Conservation (phyloP, 2,797 vertebrate species). For the Euthynnus affinis region DNA sequence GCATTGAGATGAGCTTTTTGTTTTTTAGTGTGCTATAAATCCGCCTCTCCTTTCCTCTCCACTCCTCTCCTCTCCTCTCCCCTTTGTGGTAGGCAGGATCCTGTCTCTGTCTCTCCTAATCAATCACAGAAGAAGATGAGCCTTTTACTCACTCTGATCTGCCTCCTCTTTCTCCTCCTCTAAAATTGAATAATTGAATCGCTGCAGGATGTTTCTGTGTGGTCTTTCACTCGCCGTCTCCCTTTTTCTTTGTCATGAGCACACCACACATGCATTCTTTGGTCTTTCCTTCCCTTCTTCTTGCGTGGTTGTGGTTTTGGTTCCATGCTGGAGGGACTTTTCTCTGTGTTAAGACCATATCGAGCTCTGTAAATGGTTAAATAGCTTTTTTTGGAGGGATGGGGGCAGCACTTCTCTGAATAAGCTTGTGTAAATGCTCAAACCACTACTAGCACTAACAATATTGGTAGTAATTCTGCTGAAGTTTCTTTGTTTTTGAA, state of each 20-base stretch:
- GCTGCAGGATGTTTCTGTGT: constrained; percentile 77
- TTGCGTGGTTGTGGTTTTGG: constrained; percentile 59
- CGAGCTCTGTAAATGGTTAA: constrained; percentile 54
- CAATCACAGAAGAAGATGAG: constrained; percentile 79
- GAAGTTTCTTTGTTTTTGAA: constrained; percentile 14
- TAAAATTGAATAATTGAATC: constrained; percentile 77
- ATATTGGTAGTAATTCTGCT: constrained; percentile 18
- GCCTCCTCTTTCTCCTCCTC: constrained; percentile 55
- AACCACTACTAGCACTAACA: constrained; percentile 15
- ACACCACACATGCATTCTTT: constrained; percentile 55
- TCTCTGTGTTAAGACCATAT: constrained; percentile 44
- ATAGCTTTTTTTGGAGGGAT: constrained; percentile 18
- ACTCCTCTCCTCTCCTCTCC: background rate
- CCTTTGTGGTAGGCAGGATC: constrained; percentile 48
- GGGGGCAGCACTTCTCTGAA: constrained; percentile 14
- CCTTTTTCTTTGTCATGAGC: constrained; percentile 51
- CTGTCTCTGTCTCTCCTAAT: constrained; percentile 71
- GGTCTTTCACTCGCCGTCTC: constrained; percentile 57
- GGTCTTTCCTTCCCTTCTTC: constrained; percentile 29
- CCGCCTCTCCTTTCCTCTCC: background rate
- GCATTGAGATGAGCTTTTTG: constrained; percentile 43
- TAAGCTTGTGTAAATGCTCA: constrained; percentile 21
- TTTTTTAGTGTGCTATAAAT: constrained; percentile 55
- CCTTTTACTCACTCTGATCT: constrained; percentile 69
- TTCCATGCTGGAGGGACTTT: constrained; percentile 59